phyloP scores from a whole-genome alignment of 2,797 vertebrate species.

The Euthynnus affinis region DNA sequence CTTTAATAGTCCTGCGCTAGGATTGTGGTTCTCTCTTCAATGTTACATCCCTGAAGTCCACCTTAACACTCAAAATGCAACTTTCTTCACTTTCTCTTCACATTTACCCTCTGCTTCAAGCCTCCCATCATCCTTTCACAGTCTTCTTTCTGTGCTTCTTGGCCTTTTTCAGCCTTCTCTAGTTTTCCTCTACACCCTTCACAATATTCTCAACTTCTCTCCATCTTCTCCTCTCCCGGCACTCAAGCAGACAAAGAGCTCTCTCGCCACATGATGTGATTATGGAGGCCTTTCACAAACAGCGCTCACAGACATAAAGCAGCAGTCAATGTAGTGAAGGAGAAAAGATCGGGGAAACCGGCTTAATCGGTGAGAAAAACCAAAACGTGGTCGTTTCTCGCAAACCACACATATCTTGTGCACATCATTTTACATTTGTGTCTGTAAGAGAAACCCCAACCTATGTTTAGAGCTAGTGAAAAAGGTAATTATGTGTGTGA shows the following conservation, averaged over 20 bases:
- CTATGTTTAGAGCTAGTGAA: slow-evolving; percentile 34
- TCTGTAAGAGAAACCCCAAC: slow-evolving; percentile 31
- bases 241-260: slow-evolving; percentile 42
- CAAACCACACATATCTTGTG: slow-evolving; percentile 14
- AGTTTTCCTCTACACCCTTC: slow-evolving; percentile 3
- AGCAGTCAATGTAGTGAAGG: background rate
- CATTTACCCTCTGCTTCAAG: slow-evolving; percentile 4
- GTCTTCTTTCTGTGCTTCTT: slow-evolving; percentile 7
- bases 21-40: background rate
- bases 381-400: slow-evolving; percentile 11
- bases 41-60: background rate
- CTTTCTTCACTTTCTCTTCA: background rate
- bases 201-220: background rate
- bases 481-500: slow-evolving; percentile 55
- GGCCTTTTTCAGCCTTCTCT: background rate
- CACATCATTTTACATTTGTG: slow-evolving; percentile 23
- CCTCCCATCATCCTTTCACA: slow-evolving; percentile 16
- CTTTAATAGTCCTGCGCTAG: background rate
- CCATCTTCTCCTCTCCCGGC: slow-evolving; percentile 23
- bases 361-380: slow-evolving; percentile 1
- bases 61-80: background rate
- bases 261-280: slow-evolving; percentile 42
- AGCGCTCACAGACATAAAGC: slow-evolving; percentile 34
- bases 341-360: slow-evolving; percentile 10
- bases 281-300: slow-evolving; percentile 32